Conservation (phyloP, 2,888 invertebrate genomes). For the Philhelius pedissequus region DNA sequence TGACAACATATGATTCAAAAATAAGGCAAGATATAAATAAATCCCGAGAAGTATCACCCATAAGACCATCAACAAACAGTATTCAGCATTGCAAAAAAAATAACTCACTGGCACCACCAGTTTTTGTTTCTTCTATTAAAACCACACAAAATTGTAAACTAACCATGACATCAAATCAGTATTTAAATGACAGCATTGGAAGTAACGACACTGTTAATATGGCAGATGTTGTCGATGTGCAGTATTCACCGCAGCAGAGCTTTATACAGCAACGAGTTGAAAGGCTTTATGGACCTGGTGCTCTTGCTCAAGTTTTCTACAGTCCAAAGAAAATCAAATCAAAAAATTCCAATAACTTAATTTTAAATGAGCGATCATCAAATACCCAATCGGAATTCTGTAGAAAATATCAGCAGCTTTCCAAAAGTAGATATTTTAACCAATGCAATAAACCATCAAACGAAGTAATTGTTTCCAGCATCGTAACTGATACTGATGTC, state of each 20-base stretch:
- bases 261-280: conserved; percentile 94
- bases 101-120: conserved; percentile 81
- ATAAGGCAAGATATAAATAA: conserved; percentile 86
- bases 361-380: conserved; percentile 37
- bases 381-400: conserved; percentile 77
- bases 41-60: conserved; percentile 86
- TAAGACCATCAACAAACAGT: conserved; percentile 80
- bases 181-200: conserved; percentile 69
- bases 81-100: conserved; percentile 79
- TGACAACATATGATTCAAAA: conserved; percentile 92
- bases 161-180: conserved; percentile 59
- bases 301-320: conserved; percentile 91
- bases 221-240: conserved; percentile 72
- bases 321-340: conserved; percentile 79
- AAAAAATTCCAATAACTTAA: conserved; percentile 28
- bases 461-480: conserved; percentile 1
- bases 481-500: conserved; percentile 16
- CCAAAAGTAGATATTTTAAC: conserved; percentile 75
- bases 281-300: conserved; percentile 91
- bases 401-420: conserved; percentile 75
- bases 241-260: conserved; percentile 80
- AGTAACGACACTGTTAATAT: conserved; percentile 45
- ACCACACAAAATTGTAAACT: conserved; percentile 7
- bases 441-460: conserved; percentile 73
- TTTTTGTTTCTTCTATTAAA: conserved; percentile 47